These are phyloP conservation scores for Laothoe populi DNA, from an alignment of 2,888 invertebrate genomes.

Conservation along the genomic window DNA sequence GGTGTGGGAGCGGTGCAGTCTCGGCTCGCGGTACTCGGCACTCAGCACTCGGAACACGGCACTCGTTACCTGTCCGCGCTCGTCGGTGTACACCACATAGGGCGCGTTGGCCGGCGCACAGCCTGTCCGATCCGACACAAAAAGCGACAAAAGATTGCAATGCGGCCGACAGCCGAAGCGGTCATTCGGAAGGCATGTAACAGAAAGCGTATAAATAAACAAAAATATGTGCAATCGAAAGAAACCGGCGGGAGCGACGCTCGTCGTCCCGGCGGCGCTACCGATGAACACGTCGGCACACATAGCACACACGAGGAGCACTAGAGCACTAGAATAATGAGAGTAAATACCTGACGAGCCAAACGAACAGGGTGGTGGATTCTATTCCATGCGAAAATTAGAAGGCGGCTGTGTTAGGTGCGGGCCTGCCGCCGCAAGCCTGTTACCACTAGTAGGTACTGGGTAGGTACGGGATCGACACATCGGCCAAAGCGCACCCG, in stretches of 20 bases:
- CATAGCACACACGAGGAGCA: constrained; percentile 79
- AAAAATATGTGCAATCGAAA: constrained; percentile 76
- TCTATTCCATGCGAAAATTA: constrained; percentile 84
- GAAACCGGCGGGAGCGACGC: constrained; percentile 66
- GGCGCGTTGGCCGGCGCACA: constrained; percentile 95
- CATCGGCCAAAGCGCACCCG: constrained; percentile 82
- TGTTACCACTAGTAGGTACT: constrained; percentile 68
- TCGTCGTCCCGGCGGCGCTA: constrained; percentile 64
- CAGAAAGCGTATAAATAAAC: constrained; percentile 84
- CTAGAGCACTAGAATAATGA: constrained; percentile 83
- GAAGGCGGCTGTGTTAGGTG: constrained; percentile 84
- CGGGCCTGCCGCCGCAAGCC: constrained; percentile 80
- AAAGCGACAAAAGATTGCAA: constrained; percentile 82
- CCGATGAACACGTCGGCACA: constrained; percentile 76
- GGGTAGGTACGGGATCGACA: constrained; percentile 72
- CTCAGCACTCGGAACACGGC: constrained; percentile 57
- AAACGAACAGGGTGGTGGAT: constrained; percentile 83
- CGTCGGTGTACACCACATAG: constrained; percentile 97
- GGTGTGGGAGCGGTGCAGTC: constrained; percentile 35
- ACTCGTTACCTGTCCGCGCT: constrained; percentile 96
- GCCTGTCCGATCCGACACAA: constrained; percentile 79
- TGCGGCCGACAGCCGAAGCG: constrained; percentile 82
- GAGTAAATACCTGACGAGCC: constrained; percentile 83
- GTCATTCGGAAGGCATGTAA: constrained; percentile 85
- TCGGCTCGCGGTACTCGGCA: constrained; percentile 2